Evolutionary conservation across 2,797 vertebrate species (phyloP).

Genomic region (Astyanax mexicanus): DNA sequence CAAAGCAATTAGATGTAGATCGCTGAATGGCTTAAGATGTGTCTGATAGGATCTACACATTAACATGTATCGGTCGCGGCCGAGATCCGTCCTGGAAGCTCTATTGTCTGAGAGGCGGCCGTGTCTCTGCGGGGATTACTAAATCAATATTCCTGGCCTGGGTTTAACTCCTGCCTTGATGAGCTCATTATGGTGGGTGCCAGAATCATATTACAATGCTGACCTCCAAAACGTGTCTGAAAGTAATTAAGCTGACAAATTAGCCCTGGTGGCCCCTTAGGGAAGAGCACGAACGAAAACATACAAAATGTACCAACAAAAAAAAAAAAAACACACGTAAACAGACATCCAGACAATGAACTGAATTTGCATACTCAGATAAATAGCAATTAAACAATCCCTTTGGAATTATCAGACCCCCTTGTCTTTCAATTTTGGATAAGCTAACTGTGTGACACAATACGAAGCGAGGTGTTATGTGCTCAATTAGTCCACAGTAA

Average conservation of each 20-base stretch:
- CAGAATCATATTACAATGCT: slow-evolving; percentile 39
- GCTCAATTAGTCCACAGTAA: neutral
- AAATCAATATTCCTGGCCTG: slow-evolving; percentile 49
- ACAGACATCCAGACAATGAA: neutral
- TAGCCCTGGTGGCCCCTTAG: neutral
- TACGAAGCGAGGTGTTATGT: neutral
- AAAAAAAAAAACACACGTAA: neutral
- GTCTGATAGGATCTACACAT: slow-evolving; percentile 22
- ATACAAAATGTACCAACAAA: neutral
- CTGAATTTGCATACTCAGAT: slow-evolving; percentile 14
- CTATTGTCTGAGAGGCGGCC: slow-evolving; percentile 17
- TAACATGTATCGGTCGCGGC: slow-evolving; percentile 39
- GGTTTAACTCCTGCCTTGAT: slow-evolving; percentile 50
- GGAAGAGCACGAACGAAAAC: neutral
- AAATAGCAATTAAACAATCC: slow-evolving; percentile 18
- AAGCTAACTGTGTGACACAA: neutral
- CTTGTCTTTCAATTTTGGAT: neutral
- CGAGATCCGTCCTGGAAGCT: slow-evolving; percentile 20
- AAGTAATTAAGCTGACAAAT: slow-evolving; percentile 43
- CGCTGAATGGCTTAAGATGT: slow-evolving; percentile 25
- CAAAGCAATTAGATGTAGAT: slow-evolving; percentile 33
- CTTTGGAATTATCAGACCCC: neutral
- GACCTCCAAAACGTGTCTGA: slow-evolving; percentile 41
- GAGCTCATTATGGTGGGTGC: slow-evolving; percentile 29
- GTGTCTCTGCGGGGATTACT: slow-evolving; percentile 28